These are phyloP conservation scores for Cyrtodaria siliqua DNA, from an alignment of 2,888 invertebrate genomes.

Conservation along the genomic window DNA sequence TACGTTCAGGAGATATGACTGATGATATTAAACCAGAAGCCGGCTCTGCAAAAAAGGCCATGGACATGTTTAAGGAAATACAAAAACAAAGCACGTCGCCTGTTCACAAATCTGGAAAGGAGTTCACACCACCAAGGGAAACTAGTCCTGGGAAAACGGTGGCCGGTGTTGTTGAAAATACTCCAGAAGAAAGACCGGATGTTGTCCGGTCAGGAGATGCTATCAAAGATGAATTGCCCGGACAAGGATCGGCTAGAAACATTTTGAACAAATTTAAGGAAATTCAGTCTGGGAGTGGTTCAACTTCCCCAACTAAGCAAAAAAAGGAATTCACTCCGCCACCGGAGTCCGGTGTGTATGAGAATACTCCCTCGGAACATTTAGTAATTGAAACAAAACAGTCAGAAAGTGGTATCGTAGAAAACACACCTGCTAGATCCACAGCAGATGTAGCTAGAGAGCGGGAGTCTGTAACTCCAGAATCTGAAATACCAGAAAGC, in stretches of 20 bases:
- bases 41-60: conserved; percentile 68
- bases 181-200: conserved; percentile 68
- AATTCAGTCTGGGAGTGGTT: conserved; percentile 52
- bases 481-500: conserved; percentile 84
- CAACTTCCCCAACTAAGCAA: conserved; percentile 54
- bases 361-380: conserved; percentile 66
- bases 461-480: conserved; percentile 73
- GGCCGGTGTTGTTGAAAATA: conserved; percentile 75
- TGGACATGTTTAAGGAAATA: conserved; percentile 63
- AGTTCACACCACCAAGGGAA: conserved; percentile 78
- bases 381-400: conserved; percentile 62
- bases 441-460: conserved; percentile 86
- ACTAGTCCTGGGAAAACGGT: conserved; percentile 56
- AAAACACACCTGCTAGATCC: conserved; percentile 74
- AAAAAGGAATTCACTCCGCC: conserved; percentile 74
- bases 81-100: conserved; percentile 62
- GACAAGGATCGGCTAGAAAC: conserved; percentile 91
- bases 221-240: conserved; percentile 82
- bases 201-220: conserved; percentile 67
- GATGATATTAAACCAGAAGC: conserved; percentile 70
- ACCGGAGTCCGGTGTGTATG: conserved; percentile 69
- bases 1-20: conserved; percentile 59
- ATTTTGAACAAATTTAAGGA: conserved; percentile 86
- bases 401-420: conserved; percentile 76
- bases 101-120: conserved; percentile 66